Evolutionary conservation across 1,140 invertebrate species (phyloP).

Genomic region (Ips typographus): DNA sequence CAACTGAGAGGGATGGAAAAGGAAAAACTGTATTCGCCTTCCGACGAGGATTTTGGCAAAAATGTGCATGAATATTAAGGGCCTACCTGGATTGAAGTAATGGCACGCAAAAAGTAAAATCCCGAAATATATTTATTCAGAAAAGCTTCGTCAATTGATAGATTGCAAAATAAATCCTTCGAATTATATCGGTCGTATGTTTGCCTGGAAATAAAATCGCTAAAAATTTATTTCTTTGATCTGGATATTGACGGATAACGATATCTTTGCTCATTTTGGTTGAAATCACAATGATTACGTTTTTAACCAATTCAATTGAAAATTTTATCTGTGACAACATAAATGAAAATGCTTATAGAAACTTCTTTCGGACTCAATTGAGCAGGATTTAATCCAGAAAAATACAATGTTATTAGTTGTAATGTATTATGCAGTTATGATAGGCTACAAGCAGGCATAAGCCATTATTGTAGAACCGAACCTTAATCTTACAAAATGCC

Average conservation of each 20-base stretch:
- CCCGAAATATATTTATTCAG: constrained; percentile 2
- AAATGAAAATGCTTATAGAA: too few species aligned
- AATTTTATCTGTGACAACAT: too few species aligned
- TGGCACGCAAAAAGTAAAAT: not conserved
- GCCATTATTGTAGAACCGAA: too few species aligned
- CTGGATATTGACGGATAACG: constrained; percentile 2
- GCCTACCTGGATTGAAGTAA: not conserved
- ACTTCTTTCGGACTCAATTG: too few species aligned
- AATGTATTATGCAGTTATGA: too few species aligned
- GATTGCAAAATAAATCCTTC: constrained; percentile 15
- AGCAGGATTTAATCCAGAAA: too few species aligned
- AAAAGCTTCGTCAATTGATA: constrained; percentile 14
- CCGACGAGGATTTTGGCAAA: not conserved
- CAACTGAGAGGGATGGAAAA: not conserved
- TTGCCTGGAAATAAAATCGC: constrained; percentile 13
- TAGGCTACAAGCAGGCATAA: too few species aligned
- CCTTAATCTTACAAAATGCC: too few species aligned
- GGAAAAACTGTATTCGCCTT: not conserved
- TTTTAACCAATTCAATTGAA: too few species aligned
- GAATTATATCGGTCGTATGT: constrained; percentile 9
- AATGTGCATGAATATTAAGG: not conserved
- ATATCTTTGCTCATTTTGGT: too few species aligned
- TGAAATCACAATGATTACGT: too few species aligned
- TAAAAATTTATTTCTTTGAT: constrained; percentile 17
- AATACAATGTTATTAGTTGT: too few species aligned